Conservation (phyloP, 2,888 invertebrate species). For the Incurvaria masculella region DNA sequence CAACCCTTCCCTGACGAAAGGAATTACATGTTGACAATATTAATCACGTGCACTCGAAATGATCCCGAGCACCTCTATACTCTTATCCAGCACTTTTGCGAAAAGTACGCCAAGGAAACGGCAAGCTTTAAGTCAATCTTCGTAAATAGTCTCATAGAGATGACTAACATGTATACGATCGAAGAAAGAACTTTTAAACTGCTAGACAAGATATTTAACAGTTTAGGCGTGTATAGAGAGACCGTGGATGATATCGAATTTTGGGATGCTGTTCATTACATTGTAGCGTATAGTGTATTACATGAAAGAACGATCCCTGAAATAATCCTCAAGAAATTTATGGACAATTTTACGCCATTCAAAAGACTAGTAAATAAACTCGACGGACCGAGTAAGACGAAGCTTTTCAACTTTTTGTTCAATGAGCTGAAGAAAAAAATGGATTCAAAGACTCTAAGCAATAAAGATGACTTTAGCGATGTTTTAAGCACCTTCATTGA, state of each 20-base stretch:
- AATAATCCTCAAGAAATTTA: constrained; percentile 26
- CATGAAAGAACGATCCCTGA: constrained; percentile 24
- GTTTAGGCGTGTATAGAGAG: constrained; percentile 27
- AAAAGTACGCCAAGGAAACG: constrained; percentile 28
- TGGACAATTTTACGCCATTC: neutral
- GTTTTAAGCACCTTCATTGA: constrained; percentile 10
- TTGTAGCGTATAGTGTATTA: constrained; percentile 26
- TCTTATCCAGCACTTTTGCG: constrained; percentile 26
- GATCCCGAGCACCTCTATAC: constrained; percentile 23
- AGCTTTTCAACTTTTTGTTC: neutral
- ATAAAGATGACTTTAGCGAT: constrained; percentile 19
- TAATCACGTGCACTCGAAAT: constrained; percentile 23
- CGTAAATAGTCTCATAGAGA: constrained; percentile 21
- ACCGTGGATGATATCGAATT: constrained; percentile 25
- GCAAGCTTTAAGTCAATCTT: constrained; percentile 22
- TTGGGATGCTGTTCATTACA: constrained; percentile 21
- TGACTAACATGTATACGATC: constrained; percentile 22
- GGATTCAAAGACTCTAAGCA: constrained; percentile 1
- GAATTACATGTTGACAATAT: constrained; percentile 23
- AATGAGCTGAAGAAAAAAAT: neutral
- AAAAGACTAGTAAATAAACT: neutral
- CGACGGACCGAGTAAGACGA: neutral
- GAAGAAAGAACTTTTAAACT: constrained; percentile 28
- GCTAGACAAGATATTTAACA: constrained; percentile 26
- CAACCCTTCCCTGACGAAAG: constrained; percentile 29